A percentile compares a stretch with the other conserved stretches of the same genome.
These are phyloP conservation scores for Thymelicus lineola DNA, from an alignment of 2,888 invertebrate genomes.

Conservation along the genomic window DNA sequence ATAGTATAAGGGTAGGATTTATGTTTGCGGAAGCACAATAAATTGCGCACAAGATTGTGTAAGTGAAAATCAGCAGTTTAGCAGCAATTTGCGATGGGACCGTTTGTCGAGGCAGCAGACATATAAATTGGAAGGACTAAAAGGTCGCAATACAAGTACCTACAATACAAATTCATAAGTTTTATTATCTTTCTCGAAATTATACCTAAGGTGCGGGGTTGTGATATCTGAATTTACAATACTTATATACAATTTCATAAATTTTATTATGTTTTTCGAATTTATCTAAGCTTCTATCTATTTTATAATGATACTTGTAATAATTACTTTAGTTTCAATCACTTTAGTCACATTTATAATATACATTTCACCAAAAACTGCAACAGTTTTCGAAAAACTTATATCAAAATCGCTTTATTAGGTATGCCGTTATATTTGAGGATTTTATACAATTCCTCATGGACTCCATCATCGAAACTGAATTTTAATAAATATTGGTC, in stretches of 20 bases:
- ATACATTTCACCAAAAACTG: no score
- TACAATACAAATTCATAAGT: no score
- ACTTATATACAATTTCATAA: conserved; percentile 3
- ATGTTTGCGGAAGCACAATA: conserved; percentile 40
- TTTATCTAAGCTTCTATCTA: not conserved
- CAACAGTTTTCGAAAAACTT: no score
- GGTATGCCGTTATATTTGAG: no score
- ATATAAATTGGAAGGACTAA: conserved; percentile 29
- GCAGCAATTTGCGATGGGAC: conserved; percentile 34
- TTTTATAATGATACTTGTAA: not conserved
- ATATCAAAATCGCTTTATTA: no score
- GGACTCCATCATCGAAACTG: no score
- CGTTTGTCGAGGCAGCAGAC: conserved; percentile 26
- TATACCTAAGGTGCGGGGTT: conserved; percentile 16
- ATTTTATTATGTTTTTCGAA: not conserved
- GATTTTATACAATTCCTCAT: no score
- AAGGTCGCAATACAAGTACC: no score
- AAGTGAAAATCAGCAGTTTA: conserved; percentile 38
- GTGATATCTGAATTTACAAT: conserved; percentile 23
- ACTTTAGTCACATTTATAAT: no score
- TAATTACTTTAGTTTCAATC: not conserved
- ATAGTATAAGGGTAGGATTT: conserved; percentile 37
- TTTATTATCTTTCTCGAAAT: no score
- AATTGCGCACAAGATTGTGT: conserved; percentile 39
- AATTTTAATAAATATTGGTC: no score